phyloP scores from a whole-genome alignment of 2,113 vertebrate genomes.

The Tragelaphus imberbis region DNA sequence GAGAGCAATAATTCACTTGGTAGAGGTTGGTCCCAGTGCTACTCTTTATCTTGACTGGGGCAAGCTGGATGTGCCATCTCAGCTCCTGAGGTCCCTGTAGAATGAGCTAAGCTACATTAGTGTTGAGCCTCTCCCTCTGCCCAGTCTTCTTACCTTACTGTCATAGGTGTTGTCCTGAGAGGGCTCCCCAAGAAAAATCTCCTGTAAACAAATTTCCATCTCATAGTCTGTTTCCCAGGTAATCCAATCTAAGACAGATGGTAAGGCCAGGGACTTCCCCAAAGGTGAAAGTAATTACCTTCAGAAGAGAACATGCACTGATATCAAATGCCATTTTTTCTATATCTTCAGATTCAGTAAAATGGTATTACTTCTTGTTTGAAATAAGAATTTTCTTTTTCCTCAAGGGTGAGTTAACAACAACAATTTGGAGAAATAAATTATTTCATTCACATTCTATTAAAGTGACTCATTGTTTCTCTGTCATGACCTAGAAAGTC shows the following conservation, averaged over 20 bases:
- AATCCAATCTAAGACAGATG: background rate
- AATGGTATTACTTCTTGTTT: background rate
- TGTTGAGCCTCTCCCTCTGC: background rate
- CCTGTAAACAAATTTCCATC: background rate
- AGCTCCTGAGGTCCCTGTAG: background rate
- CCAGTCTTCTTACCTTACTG: background rate
- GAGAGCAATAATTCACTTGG: background rate
- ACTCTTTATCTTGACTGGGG: background rate
- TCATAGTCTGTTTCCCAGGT: background rate
- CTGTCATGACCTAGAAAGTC: background rate
- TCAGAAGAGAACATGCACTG: slow-evolving; percentile 26
- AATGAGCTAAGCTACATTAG: background rate
- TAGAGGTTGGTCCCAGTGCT: background rate
- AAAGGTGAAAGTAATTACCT: background rate
- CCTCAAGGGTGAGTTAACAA: background rate
- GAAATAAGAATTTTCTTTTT: background rate
- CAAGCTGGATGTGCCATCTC: background rate
- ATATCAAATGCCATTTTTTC: background rate
- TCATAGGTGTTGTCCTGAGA: background rate
- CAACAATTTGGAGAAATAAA: background rate
- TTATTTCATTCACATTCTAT: background rate
- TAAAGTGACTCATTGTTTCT: background rate
- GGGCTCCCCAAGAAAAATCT: background rate
- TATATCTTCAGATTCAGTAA: slow-evolving; percentile 9
- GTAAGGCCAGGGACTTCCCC: background rate